Conservation (phyloP, 2,113 vertebrate genomes). For the Calidris pygmaea region DNA sequence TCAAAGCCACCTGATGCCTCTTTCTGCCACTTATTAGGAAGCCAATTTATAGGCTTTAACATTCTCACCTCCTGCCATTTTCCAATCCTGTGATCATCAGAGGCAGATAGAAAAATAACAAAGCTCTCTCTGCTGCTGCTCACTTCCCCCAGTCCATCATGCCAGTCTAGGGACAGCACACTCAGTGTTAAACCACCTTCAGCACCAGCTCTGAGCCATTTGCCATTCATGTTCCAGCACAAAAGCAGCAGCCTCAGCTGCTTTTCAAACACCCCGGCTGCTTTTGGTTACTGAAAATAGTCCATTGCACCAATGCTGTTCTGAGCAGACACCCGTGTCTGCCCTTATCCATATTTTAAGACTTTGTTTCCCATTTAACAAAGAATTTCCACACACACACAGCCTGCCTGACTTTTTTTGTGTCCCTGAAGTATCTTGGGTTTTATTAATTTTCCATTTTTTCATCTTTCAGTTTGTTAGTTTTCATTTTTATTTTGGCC, state of each 20-base stretch:
- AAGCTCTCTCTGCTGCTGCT: background rate
- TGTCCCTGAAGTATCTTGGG: background rate
- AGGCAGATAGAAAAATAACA: background rate
- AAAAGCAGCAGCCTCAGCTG: background rate
- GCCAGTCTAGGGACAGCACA: background rate
- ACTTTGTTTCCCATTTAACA: background rate
- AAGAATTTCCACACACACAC: background rate
- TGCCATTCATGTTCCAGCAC: background rate
- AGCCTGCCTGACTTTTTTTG: background rate
- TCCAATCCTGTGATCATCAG: background rate
- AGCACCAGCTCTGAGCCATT: background rate
- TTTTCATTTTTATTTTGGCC: background rate
- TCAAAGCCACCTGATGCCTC: background rate
- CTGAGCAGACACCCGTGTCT: background rate
- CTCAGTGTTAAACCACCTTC: background rate
- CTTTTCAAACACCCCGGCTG: background rate
- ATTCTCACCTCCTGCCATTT: background rate
- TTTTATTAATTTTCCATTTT: background rate
- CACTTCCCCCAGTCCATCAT: background rate
- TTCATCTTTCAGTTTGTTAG: background rate
- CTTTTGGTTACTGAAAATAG: background rate
- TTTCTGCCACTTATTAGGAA: background rate
- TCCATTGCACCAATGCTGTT: no score
- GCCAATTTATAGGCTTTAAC: background rate
- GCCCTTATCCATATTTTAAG: rapidly evolving